Base-by-base conservation (phyloP, 2,113 vertebrate genomes). In the Saguinus imperator region DNA sequence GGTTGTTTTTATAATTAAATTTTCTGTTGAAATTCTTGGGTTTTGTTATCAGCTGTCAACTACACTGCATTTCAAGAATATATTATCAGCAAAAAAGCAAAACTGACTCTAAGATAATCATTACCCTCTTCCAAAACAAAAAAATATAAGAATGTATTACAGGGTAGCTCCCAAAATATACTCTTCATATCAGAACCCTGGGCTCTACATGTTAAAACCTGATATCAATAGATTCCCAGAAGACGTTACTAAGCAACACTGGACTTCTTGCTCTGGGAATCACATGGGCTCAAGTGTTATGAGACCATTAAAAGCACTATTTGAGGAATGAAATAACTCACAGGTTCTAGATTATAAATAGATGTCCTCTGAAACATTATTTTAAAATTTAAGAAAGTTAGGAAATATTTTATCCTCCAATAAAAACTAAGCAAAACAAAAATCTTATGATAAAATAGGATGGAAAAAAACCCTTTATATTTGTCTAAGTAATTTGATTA, bases 401-500 rank as follows among this genome's bases (percentile, higher is more conserved):
- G 73, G 83, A 97, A 96, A 93, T 93, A 96, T 55, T 95, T 97
- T 89, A 94, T 82, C n/a, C 43, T 18, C 25, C 55, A 87, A 57
- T 86, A 96, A 97, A 97, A 97, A 72, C 94, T 92, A 94, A 98
- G 85, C 64, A 76, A 96, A 96, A 91, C 66, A 96, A 97, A 97
- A 96, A 77, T 75, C 79, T 75, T 86, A 93, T 85, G 79, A 97
- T 64, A 93, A 97, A 95, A 96, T 81, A 25, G 79, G 73, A 94
- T 96, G 91, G 89, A 94, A 98, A 97, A 61, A 94, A 96, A 64
- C 52, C 27, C 43, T 94, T 96, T 93, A 50, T 96, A 93, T 98
- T 97, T 98, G 70, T 93, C 94, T 97, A 96, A 97, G 94, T 96
- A 95, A 98, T 97, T 97, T 97, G 93, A 97, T 97, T 97, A 97